Evolutionary conservation across 2,888 invertebrate genomes (phyloP).

Genomic region (Phania funesta): DNA sequence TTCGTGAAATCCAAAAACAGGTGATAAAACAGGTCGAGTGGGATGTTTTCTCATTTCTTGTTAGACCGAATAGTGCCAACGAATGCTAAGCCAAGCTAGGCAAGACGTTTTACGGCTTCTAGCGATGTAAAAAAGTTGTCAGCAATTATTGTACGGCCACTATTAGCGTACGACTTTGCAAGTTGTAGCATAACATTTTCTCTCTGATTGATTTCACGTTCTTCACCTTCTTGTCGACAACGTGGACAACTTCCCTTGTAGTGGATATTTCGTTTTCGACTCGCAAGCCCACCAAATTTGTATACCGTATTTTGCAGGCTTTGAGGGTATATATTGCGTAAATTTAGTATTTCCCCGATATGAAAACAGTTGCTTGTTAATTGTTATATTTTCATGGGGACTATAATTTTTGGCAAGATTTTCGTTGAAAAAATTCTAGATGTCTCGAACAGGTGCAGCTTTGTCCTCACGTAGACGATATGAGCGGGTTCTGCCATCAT

Average conservation of each 20-base stretch:
- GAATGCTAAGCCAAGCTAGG: slow-evolving; percentile 22
- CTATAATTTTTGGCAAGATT: too few relatives aligned
- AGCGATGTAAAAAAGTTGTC: slow-evolving; percentile 59
- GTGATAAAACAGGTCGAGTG: slow-evolving; percentile 2
- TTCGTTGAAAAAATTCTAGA: too few relatives aligned
- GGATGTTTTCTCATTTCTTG: slow-evolving; percentile 39
- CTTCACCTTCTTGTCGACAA: slow-evolving; percentile 30
- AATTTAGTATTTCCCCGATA: neutral
- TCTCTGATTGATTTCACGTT: slow-evolving; percentile 61
- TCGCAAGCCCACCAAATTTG: slow-evolving; percentile 3
- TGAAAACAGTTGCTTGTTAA: slow-evolving; percentile 42
- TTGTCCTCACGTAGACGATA: slow-evolving; percentile 48
- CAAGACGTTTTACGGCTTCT: slow-evolving; percentile 12
- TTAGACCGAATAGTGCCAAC: slow-evolving; percentile 51
- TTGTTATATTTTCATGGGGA: too few relatives aligned
- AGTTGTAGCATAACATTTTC: slow-evolving; percentile 61
- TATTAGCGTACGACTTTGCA: slow-evolving; percentile 43
- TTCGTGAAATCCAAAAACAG: slow-evolving; percentile 36
- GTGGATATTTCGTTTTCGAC: slow-evolving; percentile 54
- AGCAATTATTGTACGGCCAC: slow-evolving; percentile 50
- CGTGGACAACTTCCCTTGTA: slow-evolving; percentile 61
- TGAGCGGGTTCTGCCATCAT: slow-evolving; percentile 2
- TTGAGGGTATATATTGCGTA: too few relatives aligned
- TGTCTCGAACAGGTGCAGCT: slow-evolving; percentile 40
- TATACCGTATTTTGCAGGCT: slow-evolving; percentile 4